A percentile compares a stretch with the other conserved stretches of the same genome.
phyloP scores from a whole-genome alignment of 2,797 vertebrate genomes.

The Eospalax fontanierii region DNA sequence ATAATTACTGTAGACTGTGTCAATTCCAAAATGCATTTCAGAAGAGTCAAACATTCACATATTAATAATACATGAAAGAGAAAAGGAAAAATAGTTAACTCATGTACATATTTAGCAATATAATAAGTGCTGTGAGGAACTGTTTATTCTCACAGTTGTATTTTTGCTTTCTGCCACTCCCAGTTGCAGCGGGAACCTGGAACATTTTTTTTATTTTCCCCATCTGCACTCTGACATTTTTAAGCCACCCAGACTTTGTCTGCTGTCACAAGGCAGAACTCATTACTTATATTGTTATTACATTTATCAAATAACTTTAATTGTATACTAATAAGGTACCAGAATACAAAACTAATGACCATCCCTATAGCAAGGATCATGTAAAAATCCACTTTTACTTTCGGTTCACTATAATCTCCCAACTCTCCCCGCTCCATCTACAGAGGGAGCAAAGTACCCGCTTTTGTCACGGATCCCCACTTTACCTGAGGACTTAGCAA shows the following conservation, averaged over 20 bases:
- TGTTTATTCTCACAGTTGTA: neutral
- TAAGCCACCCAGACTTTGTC: neutral
- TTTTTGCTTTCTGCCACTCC: neutral
- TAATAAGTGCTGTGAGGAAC: neutral
- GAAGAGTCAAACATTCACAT: neutral
- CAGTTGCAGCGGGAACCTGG: neutral
- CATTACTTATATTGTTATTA: neutral
- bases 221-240: neutral
- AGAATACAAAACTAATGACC: too few species aligned
- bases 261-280: neutral
- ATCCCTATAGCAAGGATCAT: too few species aligned
- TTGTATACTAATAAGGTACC: too few species aligned
- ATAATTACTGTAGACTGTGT: neutral
- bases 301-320: slow-evolving; percentile 9
- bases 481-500: too few species aligned
- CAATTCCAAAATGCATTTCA: neutral
- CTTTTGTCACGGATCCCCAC: too few species aligned
- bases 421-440: too few species aligned
- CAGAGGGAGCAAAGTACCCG: too few species aligned
- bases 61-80: neutral
- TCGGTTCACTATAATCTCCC: too few species aligned
- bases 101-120: neutral
- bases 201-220: neutral
- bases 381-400: too few species aligned
- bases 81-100: neutral